These are phyloP conservation scores for Actinostola sp. DNA, from an alignment of 92 coral and sea anemone species.

Conservation along the genomic window DNA sequence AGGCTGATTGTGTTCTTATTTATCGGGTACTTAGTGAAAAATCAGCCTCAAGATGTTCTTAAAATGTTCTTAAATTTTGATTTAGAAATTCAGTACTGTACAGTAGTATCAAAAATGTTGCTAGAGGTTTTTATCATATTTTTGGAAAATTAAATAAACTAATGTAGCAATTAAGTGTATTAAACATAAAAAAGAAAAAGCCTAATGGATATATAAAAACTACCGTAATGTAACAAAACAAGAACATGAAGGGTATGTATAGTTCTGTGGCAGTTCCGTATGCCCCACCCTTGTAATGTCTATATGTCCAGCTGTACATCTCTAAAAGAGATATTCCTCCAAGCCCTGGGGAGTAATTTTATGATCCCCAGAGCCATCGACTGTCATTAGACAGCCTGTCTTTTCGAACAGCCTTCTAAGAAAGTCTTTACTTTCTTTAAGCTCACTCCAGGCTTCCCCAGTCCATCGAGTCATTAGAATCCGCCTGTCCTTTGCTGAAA, in stretches of 20 bases:
- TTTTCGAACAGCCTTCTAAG: slow-evolving; percentile 49
- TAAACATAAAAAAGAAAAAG: no score
- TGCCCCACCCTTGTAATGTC: no score
- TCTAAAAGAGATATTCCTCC: slow-evolving; percentile 23
- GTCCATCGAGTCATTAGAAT: slow-evolving; percentile 66
- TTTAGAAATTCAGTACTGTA: slow-evolving; percentile 3
- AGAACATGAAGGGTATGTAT: no score
- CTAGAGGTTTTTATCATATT: no score
- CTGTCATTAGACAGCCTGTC: slow-evolving; percentile 63
- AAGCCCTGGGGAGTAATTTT: slow-evolving; percentile 56
- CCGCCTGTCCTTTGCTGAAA: slow-evolving; percentile 54
- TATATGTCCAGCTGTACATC: no score
- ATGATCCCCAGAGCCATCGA: slow-evolving; percentile 56
- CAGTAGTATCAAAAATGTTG: no score
- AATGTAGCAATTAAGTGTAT: no score
- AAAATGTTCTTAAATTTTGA: slow-evolving; percentile 21
- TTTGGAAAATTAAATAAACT: no score
- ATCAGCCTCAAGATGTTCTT: slow-evolving; percentile 54
- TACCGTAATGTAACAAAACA: no score
- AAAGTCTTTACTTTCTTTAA: slow-evolving; percentile 24
- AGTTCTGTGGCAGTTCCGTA: no score
- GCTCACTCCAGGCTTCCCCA: slow-evolving; percentile 59
- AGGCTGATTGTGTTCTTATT: slow-evolving; percentile 49
- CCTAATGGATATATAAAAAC: no score
- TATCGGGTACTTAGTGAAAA: slow-evolving; percentile 42